phyloP scores from a whole-genome alignment of 2,113 vertebrate genomes.

The Procavia capensis region DNA sequence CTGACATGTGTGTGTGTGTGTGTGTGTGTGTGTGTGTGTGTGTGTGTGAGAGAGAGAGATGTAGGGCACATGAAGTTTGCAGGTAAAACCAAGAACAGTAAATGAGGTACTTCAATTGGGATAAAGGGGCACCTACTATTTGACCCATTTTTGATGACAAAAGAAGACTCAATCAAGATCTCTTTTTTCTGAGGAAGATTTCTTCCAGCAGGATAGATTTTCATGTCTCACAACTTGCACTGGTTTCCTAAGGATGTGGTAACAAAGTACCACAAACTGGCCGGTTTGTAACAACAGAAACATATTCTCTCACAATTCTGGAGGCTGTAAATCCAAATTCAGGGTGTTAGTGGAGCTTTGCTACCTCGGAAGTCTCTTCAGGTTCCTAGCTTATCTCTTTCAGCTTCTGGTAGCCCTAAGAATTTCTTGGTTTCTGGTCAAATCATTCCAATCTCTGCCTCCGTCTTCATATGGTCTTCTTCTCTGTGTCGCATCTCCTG shows the following conservation, averaged over 20 bases:
- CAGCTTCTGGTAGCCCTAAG: background rate
- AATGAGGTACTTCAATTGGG: too few relatives aligned
- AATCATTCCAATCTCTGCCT: background rate
- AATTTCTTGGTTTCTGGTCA: background rate
- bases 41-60: too few relatives aligned
- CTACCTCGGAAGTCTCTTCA: background rate
- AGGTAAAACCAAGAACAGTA: background rate
- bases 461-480: background rate
- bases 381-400: background rate
- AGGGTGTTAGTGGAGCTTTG: background rate
- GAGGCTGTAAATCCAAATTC: background rate
- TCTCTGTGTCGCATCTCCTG: background rate
- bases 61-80: accelerated
- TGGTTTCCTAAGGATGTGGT: background rate
- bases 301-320: background rate
- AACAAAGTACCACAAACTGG: background rate
- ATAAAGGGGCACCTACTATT: background rate
- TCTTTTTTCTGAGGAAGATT: background rate
- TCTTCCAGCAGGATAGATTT: background rate
- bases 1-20: background rate
- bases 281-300: background rate
- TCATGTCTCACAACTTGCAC: too few relatives aligned
- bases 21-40: background rate
- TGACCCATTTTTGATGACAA: background rate
- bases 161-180: accelerated